Evolutionary conservation across 2,113 vertebrate species (phyloP).

Genomic region (Bubo blakistoni): DNA sequence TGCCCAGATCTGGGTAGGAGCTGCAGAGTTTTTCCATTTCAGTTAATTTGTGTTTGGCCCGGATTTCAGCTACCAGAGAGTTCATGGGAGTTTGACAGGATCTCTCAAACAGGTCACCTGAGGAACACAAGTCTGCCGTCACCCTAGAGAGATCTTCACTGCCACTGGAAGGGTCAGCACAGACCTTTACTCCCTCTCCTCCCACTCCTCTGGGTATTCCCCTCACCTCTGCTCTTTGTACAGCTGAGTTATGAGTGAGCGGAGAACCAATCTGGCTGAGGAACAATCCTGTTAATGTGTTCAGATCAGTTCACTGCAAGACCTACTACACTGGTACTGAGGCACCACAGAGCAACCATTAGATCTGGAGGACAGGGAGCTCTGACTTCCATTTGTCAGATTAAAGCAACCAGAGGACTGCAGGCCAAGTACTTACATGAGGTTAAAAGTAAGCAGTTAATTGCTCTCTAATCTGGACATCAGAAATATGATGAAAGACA

Average conservation of each 20-base stretch:
- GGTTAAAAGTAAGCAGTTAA: background rate
- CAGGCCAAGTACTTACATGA: background rate
- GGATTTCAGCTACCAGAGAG: background rate
- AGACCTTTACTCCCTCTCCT: background rate
- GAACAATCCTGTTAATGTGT: background rate
- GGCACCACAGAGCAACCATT: background rate
- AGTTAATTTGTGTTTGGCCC: background rate
- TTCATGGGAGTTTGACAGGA: background rate
- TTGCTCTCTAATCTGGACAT: conserved; percentile 24
- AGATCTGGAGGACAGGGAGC: background rate
- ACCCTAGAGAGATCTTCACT: background rate
- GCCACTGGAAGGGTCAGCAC: background rate
- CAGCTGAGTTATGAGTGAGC: background rate
- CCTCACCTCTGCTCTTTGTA: background rate
- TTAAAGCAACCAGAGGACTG: background rate
- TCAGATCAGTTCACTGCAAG: background rate
- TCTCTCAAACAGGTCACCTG: background rate
- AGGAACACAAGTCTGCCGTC: background rate
- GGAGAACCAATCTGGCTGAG: background rate
- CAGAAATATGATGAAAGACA: background rate
- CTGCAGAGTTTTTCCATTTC: background rate
- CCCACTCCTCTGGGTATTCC: background rate
- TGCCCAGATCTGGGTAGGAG: background rate
- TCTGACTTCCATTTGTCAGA: background rate
- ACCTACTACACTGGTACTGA: background rate